phyloP scores from a whole-genome alignment of 2,888 invertebrate genomes.

The Cataglyphis altisquamis region DNA sequence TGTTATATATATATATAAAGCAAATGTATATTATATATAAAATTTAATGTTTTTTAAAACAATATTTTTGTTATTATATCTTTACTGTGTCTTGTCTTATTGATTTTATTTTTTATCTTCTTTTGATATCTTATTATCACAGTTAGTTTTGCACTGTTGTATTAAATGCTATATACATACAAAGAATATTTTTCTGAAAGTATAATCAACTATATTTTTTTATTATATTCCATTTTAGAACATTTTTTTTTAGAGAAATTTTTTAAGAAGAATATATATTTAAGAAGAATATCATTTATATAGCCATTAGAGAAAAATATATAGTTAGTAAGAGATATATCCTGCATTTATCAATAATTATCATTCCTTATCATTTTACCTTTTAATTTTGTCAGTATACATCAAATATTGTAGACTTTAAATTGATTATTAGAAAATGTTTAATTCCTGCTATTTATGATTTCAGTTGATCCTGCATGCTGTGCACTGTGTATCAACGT shows the following conservation, averaged over 20 bases:
- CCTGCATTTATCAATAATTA: not conserved
- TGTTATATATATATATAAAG: not conserved
- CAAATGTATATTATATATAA: not conserved
- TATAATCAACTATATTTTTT: conserved; percentile 9
- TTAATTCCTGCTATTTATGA: conserved; percentile 84
- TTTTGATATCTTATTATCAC: not conserved
- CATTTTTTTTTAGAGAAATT: too few species aligned
- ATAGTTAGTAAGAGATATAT: not conserved
- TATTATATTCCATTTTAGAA: not conserved
- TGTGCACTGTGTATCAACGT: conserved; percentile 85
- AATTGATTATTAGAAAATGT: conserved; percentile 39
- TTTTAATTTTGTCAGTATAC: not conserved
- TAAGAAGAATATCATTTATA: too few species aligned
- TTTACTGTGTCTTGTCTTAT: not conserved
- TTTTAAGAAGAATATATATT: too few species aligned
- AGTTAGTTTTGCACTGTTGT: not conserved
- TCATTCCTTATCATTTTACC: not conserved
- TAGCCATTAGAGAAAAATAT: not conserved
- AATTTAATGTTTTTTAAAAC: not conserved
- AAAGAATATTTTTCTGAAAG: not conserved
- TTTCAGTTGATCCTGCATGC: conserved; percentile 90
- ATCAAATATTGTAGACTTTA: not conserved
- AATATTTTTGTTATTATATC: not conserved
- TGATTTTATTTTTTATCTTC: conserved; percentile 11
- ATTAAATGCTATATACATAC: not conserved